Base-by-base conservation (phyloP, 1,140 invertebrate genomes). In the Cotesia typhae region DNA sequence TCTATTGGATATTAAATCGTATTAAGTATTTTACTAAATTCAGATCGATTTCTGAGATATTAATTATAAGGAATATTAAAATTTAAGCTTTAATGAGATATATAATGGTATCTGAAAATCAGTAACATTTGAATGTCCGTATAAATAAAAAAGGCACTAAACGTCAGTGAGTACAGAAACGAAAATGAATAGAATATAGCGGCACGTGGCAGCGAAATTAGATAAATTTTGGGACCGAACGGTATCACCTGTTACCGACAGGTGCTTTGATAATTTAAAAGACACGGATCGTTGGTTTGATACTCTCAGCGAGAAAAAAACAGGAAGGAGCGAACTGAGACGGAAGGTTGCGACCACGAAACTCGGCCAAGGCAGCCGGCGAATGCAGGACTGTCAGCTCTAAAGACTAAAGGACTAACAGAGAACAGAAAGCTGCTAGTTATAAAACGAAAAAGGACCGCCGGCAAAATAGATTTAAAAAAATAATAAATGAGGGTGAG, bases 361-460 rank as follows among this genome's bases (percentile, higher is more conserved):
- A 66, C 64, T 66, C 64, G 64, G 64, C 64, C 64, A 66, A 66
- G 64, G 64, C 64, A 66, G 64, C 17, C 57, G 57, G 57, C 17
- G 14, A 66, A 51, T 41, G 47, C 47, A n/a, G 47, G 64, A 55
- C 35, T 9, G n/a, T 20, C 35, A 41, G 38, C 35, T 36, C 36
- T 4, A 64, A 64, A 64, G 10, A 37, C 28, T 28, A 63, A 63
- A 63, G n/a, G 4, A 10, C n/a, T 10, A 37, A 64, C 28, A 6
- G 51, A 66, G 6, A 51, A 66, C 14, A 36, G 35, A 61, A 7
- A 65, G 36, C 35, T 14, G 17, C n/a, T 41, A 38, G 41, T 14
- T 7, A 10, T 14, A 47, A 38, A 37, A 28, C 28, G 28, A 65
- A 37, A 41, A 41, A 47, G 63, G 37, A 65, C 14, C 14, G 53